phyloP scores from a whole-genome alignment of 2,888 invertebrate species.

The Gari tellinella region DNA sequence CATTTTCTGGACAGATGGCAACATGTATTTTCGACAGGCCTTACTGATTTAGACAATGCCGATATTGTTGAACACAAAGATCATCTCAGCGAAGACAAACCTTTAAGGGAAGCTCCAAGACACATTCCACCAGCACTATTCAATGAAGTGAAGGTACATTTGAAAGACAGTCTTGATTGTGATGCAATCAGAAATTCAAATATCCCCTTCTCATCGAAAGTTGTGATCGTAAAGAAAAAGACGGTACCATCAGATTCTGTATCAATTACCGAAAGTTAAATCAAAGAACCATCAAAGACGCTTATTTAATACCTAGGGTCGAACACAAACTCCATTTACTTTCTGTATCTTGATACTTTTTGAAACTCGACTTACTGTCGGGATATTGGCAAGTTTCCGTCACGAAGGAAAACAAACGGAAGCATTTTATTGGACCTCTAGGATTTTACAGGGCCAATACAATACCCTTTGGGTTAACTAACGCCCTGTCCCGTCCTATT shows the following conservation, averaged over 20 bases:
- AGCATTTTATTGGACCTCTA: slow-evolving; percentile 14
- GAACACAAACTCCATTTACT: slow-evolving; percentile 21
- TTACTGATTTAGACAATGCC: too few relatives aligned
- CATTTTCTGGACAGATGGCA: too few relatives aligned
- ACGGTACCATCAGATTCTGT: slow-evolving; percentile 20
- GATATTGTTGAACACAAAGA: too few relatives aligned
- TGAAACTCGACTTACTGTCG: slow-evolving; percentile 15
- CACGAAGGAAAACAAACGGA: slow-evolving; percentile 22
- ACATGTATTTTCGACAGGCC: too few relatives aligned
- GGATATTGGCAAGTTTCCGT: slow-evolving; percentile 23
- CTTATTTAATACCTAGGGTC: slow-evolving; percentile 19
- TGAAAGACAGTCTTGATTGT: slow-evolving; percentile 23
- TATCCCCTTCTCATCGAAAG: slow-evolving; percentile 23
- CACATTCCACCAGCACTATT: not conserved
- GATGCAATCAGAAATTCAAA: slow-evolving; percentile 29
- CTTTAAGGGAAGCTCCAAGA: too few relatives aligned
- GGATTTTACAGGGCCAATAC: slow-evolving; percentile 24
- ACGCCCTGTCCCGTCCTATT: slow-evolving; percentile 24
- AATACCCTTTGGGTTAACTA: slow-evolving; percentile 19
- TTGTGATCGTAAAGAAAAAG: slow-evolving; percentile 30
- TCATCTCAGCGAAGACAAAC: too few relatives aligned
- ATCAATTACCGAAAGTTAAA: slow-evolving; percentile 30
- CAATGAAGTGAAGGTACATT: not conserved
- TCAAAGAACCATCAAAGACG: slow-evolving; percentile 20
- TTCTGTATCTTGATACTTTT: slow-evolving; percentile 17